These are phyloP conservation scores for Catostylus mosaicus DNA, from an alignment of 30 jellyfish, hydroid and myxozoan species.

Conservation along the genomic window DNA sequence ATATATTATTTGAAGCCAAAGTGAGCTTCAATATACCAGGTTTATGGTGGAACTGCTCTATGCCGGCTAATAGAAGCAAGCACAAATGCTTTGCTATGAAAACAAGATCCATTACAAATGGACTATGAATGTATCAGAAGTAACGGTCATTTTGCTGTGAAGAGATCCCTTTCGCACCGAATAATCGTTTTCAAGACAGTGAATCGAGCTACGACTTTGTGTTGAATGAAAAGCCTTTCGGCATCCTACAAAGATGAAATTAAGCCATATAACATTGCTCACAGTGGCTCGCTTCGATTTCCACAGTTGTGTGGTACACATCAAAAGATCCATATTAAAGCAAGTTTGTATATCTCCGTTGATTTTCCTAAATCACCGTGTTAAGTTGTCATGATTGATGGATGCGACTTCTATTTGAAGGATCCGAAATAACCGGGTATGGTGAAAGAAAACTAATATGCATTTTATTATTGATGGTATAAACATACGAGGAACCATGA, in stretches of 20 bases:
- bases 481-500: not conserved
- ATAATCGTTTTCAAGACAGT: not conserved
- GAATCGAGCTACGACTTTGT: conserved; percentile 10
- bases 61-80: too few relatives aligned
- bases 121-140: too few relatives aligned
- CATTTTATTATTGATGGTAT: not conserved
- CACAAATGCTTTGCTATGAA: too few relatives aligned
- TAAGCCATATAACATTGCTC: conserved; percentile 22
- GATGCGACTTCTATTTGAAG: conserved; percentile 1
- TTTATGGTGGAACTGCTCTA: too few relatives aligned
- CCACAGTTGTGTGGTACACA: conserved; percentile 37
- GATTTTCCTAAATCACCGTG: conserved; percentile 9
- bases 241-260: conserved; percentile 18
- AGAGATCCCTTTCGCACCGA: not conserved
- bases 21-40: too few relatives aligned
- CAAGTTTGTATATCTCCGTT: conserved; percentile 53
- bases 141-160: too few relatives aligned
- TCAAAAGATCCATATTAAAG: conserved; percentile 28
- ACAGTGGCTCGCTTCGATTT: conserved; percentile 2
- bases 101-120: too few relatives aligned
- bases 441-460: not conserved
- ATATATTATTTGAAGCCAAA: too few relatives aligned
- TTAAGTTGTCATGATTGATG: not conserved
- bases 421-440: conserved; percentile 1
- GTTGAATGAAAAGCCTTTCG: not conserved